Conservation (phyloP, 1,140 invertebrate species). For the Ostrea edulis region DNA sequence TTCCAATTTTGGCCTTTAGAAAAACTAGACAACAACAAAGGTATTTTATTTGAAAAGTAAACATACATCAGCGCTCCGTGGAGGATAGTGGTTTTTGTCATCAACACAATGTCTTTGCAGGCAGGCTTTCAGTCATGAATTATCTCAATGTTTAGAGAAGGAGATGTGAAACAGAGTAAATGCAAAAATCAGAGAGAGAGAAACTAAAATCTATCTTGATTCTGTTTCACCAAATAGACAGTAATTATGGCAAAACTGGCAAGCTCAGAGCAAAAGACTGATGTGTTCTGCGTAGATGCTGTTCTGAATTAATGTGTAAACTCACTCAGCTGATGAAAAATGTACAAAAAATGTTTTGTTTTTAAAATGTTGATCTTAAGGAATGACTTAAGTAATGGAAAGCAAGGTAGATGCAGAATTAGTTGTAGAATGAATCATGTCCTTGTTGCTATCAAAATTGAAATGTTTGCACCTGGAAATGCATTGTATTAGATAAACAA, state of each 20-base stretch:
- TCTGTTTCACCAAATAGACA: conserved; percentile 15
- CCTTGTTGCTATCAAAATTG: background rate
- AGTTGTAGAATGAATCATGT: background rate
- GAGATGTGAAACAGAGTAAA: conserved; percentile 23
- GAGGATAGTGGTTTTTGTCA: background rate
- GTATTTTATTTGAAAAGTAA: conserved; percentile 20
- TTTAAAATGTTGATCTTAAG: background rate
- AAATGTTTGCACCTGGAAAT: no score
- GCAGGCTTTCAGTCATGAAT: background rate
- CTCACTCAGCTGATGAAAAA: background rate
- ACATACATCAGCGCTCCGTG: background rate
- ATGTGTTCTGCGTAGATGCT: background rate
- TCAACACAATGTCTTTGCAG: background rate
- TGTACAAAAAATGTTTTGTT: background rate
- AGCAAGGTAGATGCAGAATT: background rate
- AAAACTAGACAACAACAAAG: conserved; percentile 1
- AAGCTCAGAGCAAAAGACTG: background rate
- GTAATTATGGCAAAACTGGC: conserved; percentile 14
- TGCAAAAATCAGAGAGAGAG: conserved; percentile 12
- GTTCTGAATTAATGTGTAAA: conserved; percentile 5
- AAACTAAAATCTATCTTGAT: conserved; percentile 26
- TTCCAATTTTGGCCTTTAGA: background rate
- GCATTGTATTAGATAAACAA: no score
- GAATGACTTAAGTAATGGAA: background rate
- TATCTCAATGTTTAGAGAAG: background rate